Conservation (phyloP, 2,888 invertebrate genomes). For the Drosophila parthenogenetica region DNA sequence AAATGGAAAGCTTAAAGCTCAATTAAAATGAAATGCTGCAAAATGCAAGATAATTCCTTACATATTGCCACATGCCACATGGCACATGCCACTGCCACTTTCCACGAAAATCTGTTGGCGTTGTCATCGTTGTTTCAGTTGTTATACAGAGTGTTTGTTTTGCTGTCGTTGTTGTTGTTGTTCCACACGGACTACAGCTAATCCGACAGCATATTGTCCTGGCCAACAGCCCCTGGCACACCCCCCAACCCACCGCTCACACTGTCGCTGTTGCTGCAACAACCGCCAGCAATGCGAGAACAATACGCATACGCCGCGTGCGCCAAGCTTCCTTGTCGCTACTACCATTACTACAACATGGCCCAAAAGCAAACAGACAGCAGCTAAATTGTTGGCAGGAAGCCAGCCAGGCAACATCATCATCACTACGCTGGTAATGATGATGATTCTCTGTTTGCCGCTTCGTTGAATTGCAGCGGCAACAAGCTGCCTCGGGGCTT, state of each 20-base stretch:
- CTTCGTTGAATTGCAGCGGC: conserved; percentile 62
- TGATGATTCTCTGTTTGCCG: conserved; percentile 47
- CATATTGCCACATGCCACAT: conserved; percentile 47
- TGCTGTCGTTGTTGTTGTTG: conserved; percentile 10
- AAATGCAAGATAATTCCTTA: conserved; percentile 59
- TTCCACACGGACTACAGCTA: conserved; percentile 61
- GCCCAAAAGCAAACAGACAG: conserved; percentile 57
- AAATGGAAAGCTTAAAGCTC: conserved; percentile 56
- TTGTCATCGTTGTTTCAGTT: conserved; percentile 13
- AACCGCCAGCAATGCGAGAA: conserved; percentile 46
- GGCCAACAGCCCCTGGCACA: neutral
- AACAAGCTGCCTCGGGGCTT: conserved; percentile 62
- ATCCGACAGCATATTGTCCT: conserved; percentile 65
- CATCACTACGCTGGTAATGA: conserved; percentile 8
- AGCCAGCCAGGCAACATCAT: conserved; percentile 59
- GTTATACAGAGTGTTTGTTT: conserved; percentile 28
- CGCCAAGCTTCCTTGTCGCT: neutral
- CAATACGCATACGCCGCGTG: conserved; percentile 74
- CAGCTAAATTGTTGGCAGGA: conserved; percentile 73
- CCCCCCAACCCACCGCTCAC: conserved; percentile 26
- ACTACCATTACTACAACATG: neutral
- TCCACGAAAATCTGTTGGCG: conserved; percentile 34
- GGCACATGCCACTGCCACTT: neutral
- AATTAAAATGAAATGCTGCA: conserved; percentile 64
- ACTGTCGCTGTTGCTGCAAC: conserved; percentile 27